Evolutionary conservation across 2,113 vertebrate genomes (phyloP), one percentile per base, ranked within the genome.

Genomic region (Apus apus): DNA sequence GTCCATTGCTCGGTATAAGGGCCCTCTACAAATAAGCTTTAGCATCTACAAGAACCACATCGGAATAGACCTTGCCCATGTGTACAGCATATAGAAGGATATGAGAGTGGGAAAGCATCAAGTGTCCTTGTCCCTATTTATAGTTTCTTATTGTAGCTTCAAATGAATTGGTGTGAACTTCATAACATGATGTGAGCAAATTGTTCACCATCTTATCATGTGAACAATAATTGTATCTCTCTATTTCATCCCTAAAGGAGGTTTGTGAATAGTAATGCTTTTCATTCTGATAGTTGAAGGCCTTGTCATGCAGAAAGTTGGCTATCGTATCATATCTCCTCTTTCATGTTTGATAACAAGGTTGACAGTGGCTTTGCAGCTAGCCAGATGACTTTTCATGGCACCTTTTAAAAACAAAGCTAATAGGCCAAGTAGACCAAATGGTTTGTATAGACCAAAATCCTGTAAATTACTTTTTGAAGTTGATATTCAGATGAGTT

Each of bases 381-480:
- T 51, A 56, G 15, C 51, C 21, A 38, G 27, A 7, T 45, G 17
- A 43, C 13, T 51, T n/a, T 62, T 77, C 11, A 1, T 8, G 15
- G 18, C 8, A 38, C 23, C 20, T 84, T 84, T 73, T 43, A 48
- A 17, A 17, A 89, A 46, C 29, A 38, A 76, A 86, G 26, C 11
- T 9, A 43, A 13, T 6, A 36, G 0, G 1, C 29, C 26, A 79
- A 48, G 29, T 11, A 60, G 13, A 64, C 27, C 6, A 50, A 66
- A 40, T 53, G 22, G 14, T 74, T 34, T 0, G 0, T 51, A 9
- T 15, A 56, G 46, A 48, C 22, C 43, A 84, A 65, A 40, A 18
- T 67, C 57, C 48, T 82, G n/a, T 36, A 73, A 77, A 70, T 70
- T 8, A 8, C n/a, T 19, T 9, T 8, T 25, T 62, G n/a, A 54